These are phyloP conservation scores for Porites australiensis DNA, from an alignment of 64 coral and sea anemone genomes.

Conservation along the genomic window DNA sequence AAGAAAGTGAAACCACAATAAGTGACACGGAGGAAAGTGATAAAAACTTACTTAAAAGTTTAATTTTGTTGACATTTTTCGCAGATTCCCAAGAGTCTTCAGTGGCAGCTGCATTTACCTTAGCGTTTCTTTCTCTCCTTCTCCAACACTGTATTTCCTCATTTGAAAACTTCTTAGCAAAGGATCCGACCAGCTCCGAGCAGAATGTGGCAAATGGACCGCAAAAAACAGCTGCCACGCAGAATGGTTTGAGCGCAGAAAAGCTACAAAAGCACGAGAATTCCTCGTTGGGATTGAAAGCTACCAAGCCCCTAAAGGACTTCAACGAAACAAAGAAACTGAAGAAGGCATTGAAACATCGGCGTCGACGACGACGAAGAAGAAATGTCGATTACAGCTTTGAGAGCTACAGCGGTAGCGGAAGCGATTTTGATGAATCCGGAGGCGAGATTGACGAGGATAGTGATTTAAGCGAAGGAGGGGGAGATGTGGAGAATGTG, in stretches of 20 bases:
- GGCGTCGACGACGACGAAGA: conserved; percentile 73
- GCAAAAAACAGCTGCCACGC: not conserved
- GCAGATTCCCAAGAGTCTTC: conserved; percentile 84
- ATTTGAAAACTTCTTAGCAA: conserved; percentile 52
- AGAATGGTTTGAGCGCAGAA: not conserved
- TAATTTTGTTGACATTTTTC: not conserved
- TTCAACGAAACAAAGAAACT: conserved; percentile 58
- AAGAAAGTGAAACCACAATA: too few relatives aligned
- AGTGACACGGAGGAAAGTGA: too few relatives aligned
- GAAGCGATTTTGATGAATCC: conserved; percentile 80
- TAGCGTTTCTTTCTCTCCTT: conserved; percentile 86
- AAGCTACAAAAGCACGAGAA: not conserved
- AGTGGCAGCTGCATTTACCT: conserved; percentile 78
- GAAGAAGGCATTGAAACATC: conserved; percentile 73
- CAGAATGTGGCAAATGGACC: not conserved
- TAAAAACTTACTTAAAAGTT: too few relatives aligned
- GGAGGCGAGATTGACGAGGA: conserved; percentile 64
- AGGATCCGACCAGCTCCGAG: conserved; percentile 29
- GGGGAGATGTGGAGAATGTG: conserved; percentile 66
- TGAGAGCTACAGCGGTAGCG: conserved; percentile 80
- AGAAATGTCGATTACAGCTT: conserved; percentile 75
- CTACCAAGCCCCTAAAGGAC: not conserved
- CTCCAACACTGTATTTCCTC: conserved; percentile 80
- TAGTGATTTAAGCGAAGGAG: conserved; percentile 97
- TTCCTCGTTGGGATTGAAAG: not conserved